Evolutionary conservation across 2,888 invertebrate species (phyloP).

Genomic region (Piscicola geometra): DNA sequence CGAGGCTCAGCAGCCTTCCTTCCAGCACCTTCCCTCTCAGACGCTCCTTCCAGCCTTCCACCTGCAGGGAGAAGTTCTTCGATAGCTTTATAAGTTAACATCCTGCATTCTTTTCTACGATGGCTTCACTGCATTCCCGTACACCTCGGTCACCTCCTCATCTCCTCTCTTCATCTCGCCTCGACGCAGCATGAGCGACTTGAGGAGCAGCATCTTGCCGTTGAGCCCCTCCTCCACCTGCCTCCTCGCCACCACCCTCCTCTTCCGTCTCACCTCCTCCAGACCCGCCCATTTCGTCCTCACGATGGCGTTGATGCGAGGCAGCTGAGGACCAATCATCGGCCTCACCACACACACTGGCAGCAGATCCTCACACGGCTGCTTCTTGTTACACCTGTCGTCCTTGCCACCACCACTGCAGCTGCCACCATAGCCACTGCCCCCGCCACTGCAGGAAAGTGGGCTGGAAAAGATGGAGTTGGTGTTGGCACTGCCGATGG

Average conservation of each 20-base stretch:
- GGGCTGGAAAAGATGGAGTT: slow-evolving; percentile 1
- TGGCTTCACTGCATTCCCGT: too few relatives aligned
- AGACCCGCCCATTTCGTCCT: neutral
- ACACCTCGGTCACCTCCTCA: too few relatives aligned
- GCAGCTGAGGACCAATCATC: neutral
- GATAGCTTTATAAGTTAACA: too few relatives aligned
- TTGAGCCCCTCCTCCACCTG: neutral
- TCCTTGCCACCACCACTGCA: neutral
- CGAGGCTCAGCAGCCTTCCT: too few relatives aligned
- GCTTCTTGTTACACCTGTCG: neutral
- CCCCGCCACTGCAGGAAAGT: neutral
- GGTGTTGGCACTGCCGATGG: neutral
- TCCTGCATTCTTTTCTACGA: too few relatives aligned
- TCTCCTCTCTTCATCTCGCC: neutral
- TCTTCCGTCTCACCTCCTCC: neutral
- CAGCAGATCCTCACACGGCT: neutral
- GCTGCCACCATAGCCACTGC: neutral
- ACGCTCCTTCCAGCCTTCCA: too few relatives aligned
- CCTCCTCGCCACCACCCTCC: neutral
- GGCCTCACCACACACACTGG: slow-evolving; percentile 4
- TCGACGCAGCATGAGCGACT: neutral
- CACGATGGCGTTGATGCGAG: neutral
- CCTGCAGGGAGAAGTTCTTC: too few relatives aligned
- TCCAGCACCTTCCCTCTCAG: too few relatives aligned
- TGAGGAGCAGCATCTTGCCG: neutral